phyloP scores from a whole-genome alignment of 2,797 vertebrate species.

The Pseudocheirus occidentalis region DNA sequence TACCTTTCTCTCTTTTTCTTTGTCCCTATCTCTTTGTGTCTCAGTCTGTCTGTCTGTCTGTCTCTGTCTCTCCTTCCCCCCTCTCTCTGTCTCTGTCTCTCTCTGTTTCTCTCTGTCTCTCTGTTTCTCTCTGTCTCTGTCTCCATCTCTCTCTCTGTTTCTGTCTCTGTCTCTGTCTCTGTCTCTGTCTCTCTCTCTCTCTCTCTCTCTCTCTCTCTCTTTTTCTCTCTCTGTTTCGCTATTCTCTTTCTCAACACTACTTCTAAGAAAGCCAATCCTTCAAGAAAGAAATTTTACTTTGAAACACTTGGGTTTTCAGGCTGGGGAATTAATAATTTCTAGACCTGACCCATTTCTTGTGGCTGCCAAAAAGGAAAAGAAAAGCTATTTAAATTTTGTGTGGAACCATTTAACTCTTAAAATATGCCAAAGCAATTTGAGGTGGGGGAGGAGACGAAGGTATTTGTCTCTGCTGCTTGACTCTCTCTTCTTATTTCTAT shows the following conservation, averaged over 20 bases:
- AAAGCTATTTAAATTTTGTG: constrained; percentile 84
- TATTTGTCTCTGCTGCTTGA: constrained; percentile 82
- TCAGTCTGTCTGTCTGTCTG: too few relatives aligned
- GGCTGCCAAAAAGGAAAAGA: constrained; percentile 84
- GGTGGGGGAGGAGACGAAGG: constrained; percentile 79
- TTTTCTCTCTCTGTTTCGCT: not conserved
- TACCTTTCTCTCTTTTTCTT: not conserved
- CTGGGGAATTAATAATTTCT: constrained; percentile 86
- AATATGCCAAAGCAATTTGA: constrained; percentile 85
- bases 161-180: not conserved
- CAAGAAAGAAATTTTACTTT: constrained; percentile 77
- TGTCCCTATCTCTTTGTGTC: constrained; percentile 12
- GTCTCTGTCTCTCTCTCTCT: too few relatives aligned
- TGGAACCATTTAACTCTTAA: constrained; percentile 84
- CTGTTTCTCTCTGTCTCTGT: too few relatives aligned
- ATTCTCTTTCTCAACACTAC: constrained; percentile 35
- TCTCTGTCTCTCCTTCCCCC: not conserved
- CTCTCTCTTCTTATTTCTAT: constrained; percentile 81
- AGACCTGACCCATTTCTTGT: constrained; percentile 86
- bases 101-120: too few relatives aligned
- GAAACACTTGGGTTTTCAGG: constrained; percentile 80
- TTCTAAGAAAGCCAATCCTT: constrained; percentile 82
- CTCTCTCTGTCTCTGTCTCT: not conserved
- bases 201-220: constrained; percentile 34
- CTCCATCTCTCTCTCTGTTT: constrained; percentile 14